Base-by-base conservation (phyloP, 2,888 invertebrate genomes). In the Euplagia quadripunctaria region DNA sequence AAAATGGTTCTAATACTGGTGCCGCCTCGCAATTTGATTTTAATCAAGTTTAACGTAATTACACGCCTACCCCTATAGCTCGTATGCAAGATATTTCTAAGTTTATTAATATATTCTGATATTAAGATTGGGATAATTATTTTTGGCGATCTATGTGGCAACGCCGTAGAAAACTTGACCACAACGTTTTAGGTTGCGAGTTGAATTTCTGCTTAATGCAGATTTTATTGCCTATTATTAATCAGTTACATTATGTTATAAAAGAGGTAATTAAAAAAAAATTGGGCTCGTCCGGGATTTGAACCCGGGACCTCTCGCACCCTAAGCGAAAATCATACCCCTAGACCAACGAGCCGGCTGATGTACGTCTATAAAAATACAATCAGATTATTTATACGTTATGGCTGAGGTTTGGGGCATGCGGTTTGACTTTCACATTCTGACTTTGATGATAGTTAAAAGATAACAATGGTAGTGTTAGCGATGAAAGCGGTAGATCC, bases 311-410 rank as follows among this genome's bases (percentile, higher is more conserved):
- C 95, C 96, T 95, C 94, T 96, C 94, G 94, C 95, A 95, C 95
- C 96, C 94, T 92, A 96, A 96, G 95, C 95, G 94, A 95, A 93
- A 96, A 96, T 96, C 94, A 96, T 96, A 95, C 94, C 95, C 94
- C 95, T 95, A 96, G 95, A 96, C n/a, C n/a, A n/a, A n/a, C n/a
- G n/a, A n/a, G n/a, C n/a, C 96, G 78, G 52, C 69, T 83, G 66
- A 16, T 0, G 0, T 0, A 0, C 0, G 0, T 0, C 0, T 11
- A 16, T 0, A 74, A 80, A 70, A 68, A 9, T 3, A 68, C n/a
- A 14, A 46, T 66, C 65, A 49, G 14, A 51, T 52, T 8, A 61
- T 43, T 43, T n/a, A n/a, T 43, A 43, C 43, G 7, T 4, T 43
- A 43, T 43, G 43, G 7, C 7, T 43, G n/a, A n/a, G n/a, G 7